These are phyloP conservation scores for Marasmarcha lunaedactyla DNA, from an alignment of 2,888 invertebrate genomes.

Conservation along the genomic window DNA sequence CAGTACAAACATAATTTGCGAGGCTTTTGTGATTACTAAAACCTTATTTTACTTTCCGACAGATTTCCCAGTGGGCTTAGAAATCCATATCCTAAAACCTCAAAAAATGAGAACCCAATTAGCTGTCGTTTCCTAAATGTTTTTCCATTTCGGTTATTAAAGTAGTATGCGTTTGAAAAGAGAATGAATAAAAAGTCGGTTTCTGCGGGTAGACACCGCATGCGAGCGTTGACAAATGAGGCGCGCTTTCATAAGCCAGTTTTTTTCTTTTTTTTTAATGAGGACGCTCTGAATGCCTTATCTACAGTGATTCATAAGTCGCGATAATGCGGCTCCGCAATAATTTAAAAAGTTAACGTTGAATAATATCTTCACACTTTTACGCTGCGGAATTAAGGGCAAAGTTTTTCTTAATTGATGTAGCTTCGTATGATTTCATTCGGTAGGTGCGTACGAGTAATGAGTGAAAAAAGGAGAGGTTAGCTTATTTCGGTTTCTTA, in stretches of 20 bases:
- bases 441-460: too few species aligned
- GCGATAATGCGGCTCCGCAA: constrained; percentile 28
- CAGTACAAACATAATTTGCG: too few species aligned
- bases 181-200: constrained; percentile 42
- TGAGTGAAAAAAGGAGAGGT: too few species aligned
- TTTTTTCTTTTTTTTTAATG: constrained; percentile 36
- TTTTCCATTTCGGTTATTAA: constrained; percentile 45
- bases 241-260: constrained; percentile 34
- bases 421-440: too few species aligned
- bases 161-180: constrained; percentile 31
- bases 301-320: constrained; percentile 42
- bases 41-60: too few species aligned
- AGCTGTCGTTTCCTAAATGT: constrained; percentile 28
- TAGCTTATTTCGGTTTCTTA: too few species aligned
- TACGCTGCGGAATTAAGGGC: too few species aligned
- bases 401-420: too few species aligned
- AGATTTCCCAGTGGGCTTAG: too few species aligned
- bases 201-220: constrained; percentile 33
- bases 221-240: constrained; percentile 56
- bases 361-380: too few species aligned
- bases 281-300: constrained; percentile 45
- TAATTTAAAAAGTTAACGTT: constrained; percentile 24
- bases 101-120: constrained; percentile 19
- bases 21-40: too few species aligned
- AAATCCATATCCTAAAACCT: too few species aligned